Conservation (phyloP, 2,113 vertebrate species). For the Dolichotis patagonum region DNA sequence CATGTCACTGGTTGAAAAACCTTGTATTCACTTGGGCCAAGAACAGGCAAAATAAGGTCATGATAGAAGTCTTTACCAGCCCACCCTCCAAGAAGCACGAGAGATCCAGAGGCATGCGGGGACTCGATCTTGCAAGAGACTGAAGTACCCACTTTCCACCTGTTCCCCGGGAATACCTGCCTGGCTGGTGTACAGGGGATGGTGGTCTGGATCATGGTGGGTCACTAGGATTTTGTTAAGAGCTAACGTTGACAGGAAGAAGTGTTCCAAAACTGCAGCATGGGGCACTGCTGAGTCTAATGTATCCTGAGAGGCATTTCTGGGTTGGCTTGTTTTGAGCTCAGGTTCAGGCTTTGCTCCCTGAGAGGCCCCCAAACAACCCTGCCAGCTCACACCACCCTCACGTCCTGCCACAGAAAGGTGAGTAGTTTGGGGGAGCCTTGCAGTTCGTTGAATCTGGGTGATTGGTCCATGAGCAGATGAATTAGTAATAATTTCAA, state of each 20-base stretch:
- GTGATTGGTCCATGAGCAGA: neutral
- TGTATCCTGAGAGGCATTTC: neutral
- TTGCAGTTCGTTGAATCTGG: neutral
- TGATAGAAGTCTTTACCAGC: neutral
- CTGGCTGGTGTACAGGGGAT: rapidly evolving
- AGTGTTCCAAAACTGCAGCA: neutral
- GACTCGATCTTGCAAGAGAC: neutral
- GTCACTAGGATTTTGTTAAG: neutral
- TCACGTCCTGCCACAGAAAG: neutral
- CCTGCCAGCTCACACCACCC: neutral
- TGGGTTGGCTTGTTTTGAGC: neutral
- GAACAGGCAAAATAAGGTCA: neutral
- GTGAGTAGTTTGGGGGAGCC: neutral
- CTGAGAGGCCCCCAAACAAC: neutral
- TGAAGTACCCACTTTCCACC: neutral
- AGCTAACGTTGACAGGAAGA: neutral
- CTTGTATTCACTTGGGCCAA: neutral
- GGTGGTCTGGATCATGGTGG: rapidly evolving
- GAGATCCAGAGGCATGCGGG: neutral
- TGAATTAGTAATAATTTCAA: neutral
- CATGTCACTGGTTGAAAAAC: neutral
- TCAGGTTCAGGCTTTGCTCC: neutral
- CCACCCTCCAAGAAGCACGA: neutral
- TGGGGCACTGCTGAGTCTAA: no score
- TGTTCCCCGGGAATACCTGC: rapidly evolving